Base-by-base conservation (phyloP, 2,797 vertebrate species). In the Eulemur albifrons region DNA sequence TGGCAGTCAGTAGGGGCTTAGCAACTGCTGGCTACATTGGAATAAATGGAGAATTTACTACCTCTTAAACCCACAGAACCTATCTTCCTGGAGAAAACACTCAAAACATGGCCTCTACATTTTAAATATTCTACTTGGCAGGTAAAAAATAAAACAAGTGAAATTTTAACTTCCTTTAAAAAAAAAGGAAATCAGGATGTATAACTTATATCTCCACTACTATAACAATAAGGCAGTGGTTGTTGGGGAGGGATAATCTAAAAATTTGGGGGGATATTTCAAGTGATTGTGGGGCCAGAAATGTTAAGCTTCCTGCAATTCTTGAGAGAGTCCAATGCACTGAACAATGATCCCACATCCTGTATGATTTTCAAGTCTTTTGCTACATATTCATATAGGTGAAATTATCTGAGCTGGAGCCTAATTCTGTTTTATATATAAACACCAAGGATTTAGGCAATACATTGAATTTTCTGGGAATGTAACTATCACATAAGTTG, bases 51-150 rank as follows among this genome's bases (percentile, higher is more conserved):
- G 54, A 88, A 93, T 40, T 30, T 32, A 72, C 67, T 88, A 85
- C 20, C 38, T 87, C 48, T 77, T 45, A 84, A 84, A 57, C 54
- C 59, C 65, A 72, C 6, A 67, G 40, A 38, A 50, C 86, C 27
- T 80, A 12, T 72, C 76, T 87, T 93, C 50, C 67, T 83, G 8
- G 52, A 95, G 30, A 92, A 95, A 92, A 93, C 8, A 52, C 18
- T 72, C 90, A 81, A 87, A 21, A 57, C 0, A 14, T 38, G 52
- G 40, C 18, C 50, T 69, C 35, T 92, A 43, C 35, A 67, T 85
- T 81, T 93, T 79, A 76, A 70, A 79, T 59, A 17, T 90, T 77
- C 50, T 50, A 70, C 80, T 82, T 72, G n/a, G 40, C 27, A 86
- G 4, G 13, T 59, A 50, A 86, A 50, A 86, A 86, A 67, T 35